phyloP scores from a whole-genome alignment of 2,113 vertebrate species.

The Stomatorhinus ivindoensis region DNA sequence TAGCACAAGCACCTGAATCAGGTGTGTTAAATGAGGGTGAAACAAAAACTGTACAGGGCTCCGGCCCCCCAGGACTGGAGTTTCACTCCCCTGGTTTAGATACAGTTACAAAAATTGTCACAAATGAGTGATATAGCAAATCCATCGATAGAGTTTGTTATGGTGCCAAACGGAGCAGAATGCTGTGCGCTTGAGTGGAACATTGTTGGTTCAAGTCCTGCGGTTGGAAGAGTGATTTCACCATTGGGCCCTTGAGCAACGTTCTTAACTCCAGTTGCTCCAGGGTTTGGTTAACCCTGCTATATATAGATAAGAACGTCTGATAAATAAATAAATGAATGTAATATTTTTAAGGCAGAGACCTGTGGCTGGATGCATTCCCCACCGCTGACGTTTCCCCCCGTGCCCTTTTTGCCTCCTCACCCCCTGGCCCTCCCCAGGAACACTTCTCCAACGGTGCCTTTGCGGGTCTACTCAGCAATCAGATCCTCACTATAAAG shows the following conservation, averaged over 20 bases:
- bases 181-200: neutral
- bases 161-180: neutral
- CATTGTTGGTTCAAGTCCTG: neutral
- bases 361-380: neutral
- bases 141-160: neutral
- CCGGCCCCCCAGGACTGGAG: no score
- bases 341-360: neutral
- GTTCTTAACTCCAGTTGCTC: neutral
- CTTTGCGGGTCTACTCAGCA: slow-evolving; percentile 41
- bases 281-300: neutral
- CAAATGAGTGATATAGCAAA: neutral
- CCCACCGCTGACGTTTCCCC: neutral
- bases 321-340: neutral
- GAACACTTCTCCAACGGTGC: slow-evolving; percentile 27
- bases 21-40: no score
- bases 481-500: slow-evolving; percentile 47
- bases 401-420: neutral
- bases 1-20: no score
- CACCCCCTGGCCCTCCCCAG: slow-evolving; percentile 10
- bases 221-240: neutral
- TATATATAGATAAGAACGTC: neutral
- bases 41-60: no score
- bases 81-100: neutral
- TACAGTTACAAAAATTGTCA: neutral
- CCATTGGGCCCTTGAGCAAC: neutral